phyloP scores from a whole-genome alignment of 92 coral and sea anemone species.

The Muricea muricata region DNA sequence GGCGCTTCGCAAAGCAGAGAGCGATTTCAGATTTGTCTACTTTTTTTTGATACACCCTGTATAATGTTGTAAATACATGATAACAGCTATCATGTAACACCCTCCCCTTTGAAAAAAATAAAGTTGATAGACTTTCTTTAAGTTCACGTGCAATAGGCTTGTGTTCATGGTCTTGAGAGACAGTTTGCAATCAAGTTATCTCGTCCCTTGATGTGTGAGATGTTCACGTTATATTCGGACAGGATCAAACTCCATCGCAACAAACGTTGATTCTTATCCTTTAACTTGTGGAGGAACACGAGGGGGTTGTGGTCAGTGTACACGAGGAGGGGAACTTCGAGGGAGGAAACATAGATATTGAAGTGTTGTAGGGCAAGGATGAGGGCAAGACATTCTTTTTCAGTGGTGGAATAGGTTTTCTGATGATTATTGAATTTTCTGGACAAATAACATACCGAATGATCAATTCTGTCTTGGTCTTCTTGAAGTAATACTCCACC shows the following conservation, averaged over 20 bases:
- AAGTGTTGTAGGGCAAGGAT: too few species aligned
- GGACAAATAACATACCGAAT: constrained; percentile 43
- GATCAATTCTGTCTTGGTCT: constrained; percentile 50
- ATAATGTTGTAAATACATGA: too few species aligned
- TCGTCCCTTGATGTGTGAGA: background rate
- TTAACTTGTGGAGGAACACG: constrained; percentile 54
- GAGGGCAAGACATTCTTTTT: too few species aligned
- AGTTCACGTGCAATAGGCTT: background rate
- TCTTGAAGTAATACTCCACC: constrained; percentile 67
- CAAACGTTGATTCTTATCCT: background rate
- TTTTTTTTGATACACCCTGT: too few species aligned
- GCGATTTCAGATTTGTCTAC: too few species aligned
- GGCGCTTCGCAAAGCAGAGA: too few species aligned
- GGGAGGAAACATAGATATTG: constrained; percentile 42
- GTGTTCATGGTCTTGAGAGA: background rate
- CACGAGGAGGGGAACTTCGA: background rate
- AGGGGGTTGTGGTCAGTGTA: constrained; percentile 58
- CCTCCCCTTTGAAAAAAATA: background rate
- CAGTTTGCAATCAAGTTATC: background rate
- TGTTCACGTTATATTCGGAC: background rate
- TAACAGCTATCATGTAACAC: too few species aligned
- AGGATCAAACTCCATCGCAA: background rate
- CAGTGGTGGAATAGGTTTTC: background rate
- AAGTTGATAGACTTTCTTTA: background rate
- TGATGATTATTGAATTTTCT: constrained; percentile 30